Evolutionary conservation across 2,888 invertebrate species (phyloP).

Genomic region (Melieria crassipennis): DNA sequence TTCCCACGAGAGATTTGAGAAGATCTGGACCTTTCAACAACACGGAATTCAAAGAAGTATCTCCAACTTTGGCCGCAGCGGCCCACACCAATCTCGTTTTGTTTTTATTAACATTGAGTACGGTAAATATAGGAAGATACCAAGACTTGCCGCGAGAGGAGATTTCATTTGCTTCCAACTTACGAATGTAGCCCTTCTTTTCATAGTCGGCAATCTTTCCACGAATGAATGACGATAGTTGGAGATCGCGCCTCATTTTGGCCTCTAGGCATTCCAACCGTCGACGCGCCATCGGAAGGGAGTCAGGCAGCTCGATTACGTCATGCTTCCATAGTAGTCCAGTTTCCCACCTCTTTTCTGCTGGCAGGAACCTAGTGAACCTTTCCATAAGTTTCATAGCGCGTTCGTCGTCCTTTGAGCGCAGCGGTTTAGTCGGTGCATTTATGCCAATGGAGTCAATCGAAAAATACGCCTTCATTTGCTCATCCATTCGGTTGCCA

Average conservation of each 20-base stretch:
- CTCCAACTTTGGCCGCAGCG: constrained; percentile 50
- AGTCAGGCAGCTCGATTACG: constrained; percentile 31
- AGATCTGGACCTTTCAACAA: constrained; percentile 56
- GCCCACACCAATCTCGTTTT: constrained; percentile 53
- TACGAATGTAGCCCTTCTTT: constrained; percentile 27
- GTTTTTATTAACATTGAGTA: constrained; percentile 48
- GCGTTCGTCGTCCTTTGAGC: constrained; percentile 22
- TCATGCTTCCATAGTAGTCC: constrained; percentile 32
- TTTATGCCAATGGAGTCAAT: constrained; percentile 23
- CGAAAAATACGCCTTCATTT: constrained; percentile 26
- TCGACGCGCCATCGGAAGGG: constrained; percentile 31
- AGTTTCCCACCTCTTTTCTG: constrained; percentile 34
- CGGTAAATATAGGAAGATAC: constrained; percentile 51
- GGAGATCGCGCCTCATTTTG: constrained; percentile 30
- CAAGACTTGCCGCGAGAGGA: constrained; percentile 35
- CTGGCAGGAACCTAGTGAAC: constrained; percentile 23
- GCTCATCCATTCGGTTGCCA: constrained; percentile 16
- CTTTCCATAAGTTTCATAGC: constrained; percentile 31
- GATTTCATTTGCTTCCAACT: constrained; percentile 18
- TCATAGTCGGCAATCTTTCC: constrained; percentile 32
- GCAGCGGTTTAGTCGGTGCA: background rate
- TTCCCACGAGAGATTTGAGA: constrained; percentile 52
- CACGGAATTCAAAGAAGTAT: constrained; percentile 49
- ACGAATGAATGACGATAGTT: constrained; percentile 20
- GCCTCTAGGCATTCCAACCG: constrained; percentile 29